Conservation (phyloP, 2,113 vertebrate genomes). For the Cyphomyrus plagiostoma region DNA sequence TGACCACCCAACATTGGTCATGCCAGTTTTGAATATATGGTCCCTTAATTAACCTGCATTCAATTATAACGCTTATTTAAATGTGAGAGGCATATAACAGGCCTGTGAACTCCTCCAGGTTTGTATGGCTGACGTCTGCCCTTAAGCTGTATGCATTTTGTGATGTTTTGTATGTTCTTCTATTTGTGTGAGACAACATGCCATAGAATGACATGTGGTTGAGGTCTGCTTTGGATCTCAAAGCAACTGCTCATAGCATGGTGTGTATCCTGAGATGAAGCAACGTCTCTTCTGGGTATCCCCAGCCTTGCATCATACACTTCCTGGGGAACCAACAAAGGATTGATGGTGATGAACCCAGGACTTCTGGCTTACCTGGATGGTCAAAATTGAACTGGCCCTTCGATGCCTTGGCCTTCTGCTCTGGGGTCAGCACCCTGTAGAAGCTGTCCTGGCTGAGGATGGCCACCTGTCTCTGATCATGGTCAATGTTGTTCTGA, state of each 20-base stretch:
- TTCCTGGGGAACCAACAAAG: neutral
- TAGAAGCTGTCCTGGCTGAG: conserved; percentile 98
- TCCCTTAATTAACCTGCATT: neutral
- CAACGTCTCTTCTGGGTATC: neutral
- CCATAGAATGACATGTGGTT: neutral
- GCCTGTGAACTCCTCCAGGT: neutral
- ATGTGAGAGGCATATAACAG: neutral
- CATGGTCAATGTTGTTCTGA: conserved; percentile 89
- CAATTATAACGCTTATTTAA: neutral
- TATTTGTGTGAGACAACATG: neutral
- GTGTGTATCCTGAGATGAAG: neutral
- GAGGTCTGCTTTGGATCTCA: neutral
- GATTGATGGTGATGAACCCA: neutral
- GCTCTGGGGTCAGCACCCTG: conserved; percentile 82
- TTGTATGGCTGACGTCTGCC: neutral
- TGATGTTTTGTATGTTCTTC: neutral
- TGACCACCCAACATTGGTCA: neutral
- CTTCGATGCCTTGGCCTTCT: conserved; percentile 86
- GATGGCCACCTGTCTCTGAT: conserved; percentile 89
- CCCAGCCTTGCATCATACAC: neutral
- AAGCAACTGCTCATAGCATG: neutral
- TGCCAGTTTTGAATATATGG: neutral
- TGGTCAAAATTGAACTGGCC: conserved; percentile 98
- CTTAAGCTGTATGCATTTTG: neutral
- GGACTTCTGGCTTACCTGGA: conserved; percentile 68